These are phyloP conservation scores for Nycticorax nycticorax DNA, from an alignment of 2,113 vertebrate genomes.

Conservation along the genomic window DNA sequence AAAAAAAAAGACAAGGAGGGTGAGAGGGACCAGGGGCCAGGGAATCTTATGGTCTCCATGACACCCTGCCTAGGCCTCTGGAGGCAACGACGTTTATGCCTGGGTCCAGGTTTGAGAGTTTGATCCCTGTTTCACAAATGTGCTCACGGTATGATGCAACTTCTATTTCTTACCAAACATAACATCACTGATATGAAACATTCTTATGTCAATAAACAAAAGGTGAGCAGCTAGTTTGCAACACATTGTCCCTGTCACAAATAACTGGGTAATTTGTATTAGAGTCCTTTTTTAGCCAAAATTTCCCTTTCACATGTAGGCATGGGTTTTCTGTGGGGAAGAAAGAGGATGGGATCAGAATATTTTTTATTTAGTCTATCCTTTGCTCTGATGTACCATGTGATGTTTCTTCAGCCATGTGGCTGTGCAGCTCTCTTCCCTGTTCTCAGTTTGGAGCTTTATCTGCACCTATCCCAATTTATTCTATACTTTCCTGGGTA, in stretches of 20 bases:
- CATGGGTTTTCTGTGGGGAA: not conserved
- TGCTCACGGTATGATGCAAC: not conserved
- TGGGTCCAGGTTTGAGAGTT: not conserved
- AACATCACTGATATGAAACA: not conserved
- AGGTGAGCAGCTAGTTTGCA: not conserved
- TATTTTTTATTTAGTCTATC: not conserved
- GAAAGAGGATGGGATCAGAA: not conserved
- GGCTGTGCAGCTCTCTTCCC: not conserved
- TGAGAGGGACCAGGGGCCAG: accelerated
- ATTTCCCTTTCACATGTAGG: not conserved
- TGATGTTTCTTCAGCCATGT: not conserved
- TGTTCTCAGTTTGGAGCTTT: not conserved
- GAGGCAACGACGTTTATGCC: not conserved
- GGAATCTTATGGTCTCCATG: not conserved
- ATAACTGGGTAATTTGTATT: not conserved
- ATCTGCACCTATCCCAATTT: not conserved
- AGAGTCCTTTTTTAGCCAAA: not conserved
- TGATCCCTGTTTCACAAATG: not conserved
- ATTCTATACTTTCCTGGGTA: not conserved
- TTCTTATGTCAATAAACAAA: not conserved
- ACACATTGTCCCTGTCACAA: not conserved
- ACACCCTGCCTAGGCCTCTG: not conserved
- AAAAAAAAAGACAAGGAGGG: not conserved
- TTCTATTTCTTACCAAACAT: not conserved
- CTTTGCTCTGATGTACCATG: not conserved